Evolutionary conservation across 1,140 invertebrate genomes (phyloP).

Genomic region (Branchinecta lynchi): DNA sequence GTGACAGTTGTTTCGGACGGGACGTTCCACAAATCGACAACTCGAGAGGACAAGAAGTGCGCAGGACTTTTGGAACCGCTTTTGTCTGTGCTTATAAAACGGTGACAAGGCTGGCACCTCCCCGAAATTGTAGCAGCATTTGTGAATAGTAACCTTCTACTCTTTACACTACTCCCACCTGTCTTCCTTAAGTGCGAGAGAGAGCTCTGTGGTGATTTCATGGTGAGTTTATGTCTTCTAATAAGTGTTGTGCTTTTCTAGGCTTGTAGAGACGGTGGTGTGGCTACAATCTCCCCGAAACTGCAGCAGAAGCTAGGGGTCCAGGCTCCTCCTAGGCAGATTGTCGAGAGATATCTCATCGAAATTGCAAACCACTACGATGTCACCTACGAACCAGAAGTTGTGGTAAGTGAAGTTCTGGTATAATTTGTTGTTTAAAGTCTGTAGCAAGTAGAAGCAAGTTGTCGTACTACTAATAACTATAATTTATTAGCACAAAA

Average conservation of each 20-base stretch:
- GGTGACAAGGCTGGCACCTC: too few relatives aligned
- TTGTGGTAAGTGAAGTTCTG: constrained; percentile 4
- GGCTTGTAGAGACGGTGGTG: constrained; percentile 55
- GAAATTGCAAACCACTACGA: constrained; percentile 94
- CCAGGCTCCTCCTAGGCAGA: constrained; percentile 83
- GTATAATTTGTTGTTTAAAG: too few relatives aligned
- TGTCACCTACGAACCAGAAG: constrained; percentile 74
- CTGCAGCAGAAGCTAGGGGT: constrained; percentile 89
- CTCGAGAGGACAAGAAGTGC: too few relatives aligned
- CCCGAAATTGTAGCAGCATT: too few relatives aligned
- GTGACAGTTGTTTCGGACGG: too few relatives aligned
- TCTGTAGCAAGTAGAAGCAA: too few relatives aligned
- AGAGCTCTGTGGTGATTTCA: neutral
- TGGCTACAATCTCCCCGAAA: constrained; percentile 80
- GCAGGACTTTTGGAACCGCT: too few relatives aligned
- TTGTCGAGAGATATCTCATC: constrained; percentile 88
- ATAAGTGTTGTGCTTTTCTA: constrained; percentile 21
- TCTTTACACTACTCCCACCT: neutral
- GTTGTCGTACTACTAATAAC: too few relatives aligned
- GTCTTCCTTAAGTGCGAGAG: neutral
- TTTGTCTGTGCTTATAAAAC: too few relatives aligned
- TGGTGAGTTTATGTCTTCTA: neutral
- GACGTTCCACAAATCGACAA: too few relatives aligned
- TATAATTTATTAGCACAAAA: too few relatives aligned
- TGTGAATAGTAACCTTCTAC: neutral